Evolutionary conservation across 2,113 vertebrate species (phyloP), one percentile per base, ranked within the genome.

Genomic region (Dicaeum eximium): DNA sequence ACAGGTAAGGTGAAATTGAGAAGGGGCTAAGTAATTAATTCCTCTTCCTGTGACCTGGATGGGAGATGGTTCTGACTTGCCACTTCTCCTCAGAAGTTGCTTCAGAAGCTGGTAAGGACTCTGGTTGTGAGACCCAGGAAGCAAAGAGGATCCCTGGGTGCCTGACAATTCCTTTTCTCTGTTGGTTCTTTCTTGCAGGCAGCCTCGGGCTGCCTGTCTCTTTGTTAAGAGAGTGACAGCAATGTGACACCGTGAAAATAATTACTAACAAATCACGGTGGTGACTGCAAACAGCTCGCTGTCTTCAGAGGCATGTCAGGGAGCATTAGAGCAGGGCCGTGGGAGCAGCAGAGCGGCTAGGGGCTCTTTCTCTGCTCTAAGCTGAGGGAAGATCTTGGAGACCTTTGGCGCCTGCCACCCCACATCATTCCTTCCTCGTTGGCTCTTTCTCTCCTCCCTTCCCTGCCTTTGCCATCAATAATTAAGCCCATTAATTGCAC

Each of bases 261-360:
- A 99, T 99, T 99, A 99, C 99, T 99, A 99, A 99, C 98, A 99
- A 99, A 99, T 99, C 99, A 99, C 98, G 97, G 98, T 98, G 99
- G 98, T 99, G 99, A 99, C 99, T 99, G 99, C 98, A 99, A 99
- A 99, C 99, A 99, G 99, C 98, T 99, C 98, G 97, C 98, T 98
- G 98, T 98, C 98, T 99, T 99, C 99, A 99, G 98, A 99, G 98
- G 98, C 98, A 98, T 99, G 99, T 99, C 99, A 99, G 98, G 98
- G 98, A 98, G 99, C 98, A 99, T 99, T 99, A 99, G 98, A 99
- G 98, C 98, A 98, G 98, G 98, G 97, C 98, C 97, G 74, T 92
- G 96, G 96, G 96, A 98, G 95, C 95, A 8, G 95, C 80, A 81
- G 86, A 87, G 86, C 62, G 13, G 91, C 92, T 88, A 92, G 75